phyloP scores from a whole-genome alignment of 2,797 vertebrate genomes.

The Labroides dimidiatus region DNA sequence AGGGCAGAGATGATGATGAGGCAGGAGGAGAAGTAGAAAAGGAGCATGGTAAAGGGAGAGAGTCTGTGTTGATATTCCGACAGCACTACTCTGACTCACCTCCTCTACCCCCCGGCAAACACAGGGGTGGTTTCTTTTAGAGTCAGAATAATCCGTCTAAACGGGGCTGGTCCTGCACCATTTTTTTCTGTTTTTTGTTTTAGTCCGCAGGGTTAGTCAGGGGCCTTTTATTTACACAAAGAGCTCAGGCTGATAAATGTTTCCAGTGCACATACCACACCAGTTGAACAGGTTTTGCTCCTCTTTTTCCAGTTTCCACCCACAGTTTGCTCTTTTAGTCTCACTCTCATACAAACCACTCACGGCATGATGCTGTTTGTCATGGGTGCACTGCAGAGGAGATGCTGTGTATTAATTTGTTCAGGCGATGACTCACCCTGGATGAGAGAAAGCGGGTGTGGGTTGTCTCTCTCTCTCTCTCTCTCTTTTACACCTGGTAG shows the following conservation, averaged over 20 bases:
- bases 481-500: constrained; percentile 39
- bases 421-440: constrained; percentile 76
- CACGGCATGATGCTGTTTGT: constrained; percentile 57
- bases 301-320: constrained; percentile 53
- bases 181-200: background rate
- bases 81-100: constrained; percentile 63
- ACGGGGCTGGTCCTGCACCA: background rate
- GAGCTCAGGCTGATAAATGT: constrained; percentile 30
- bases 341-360: constrained; percentile 54
- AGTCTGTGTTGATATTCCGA: constrained; percentile 60
- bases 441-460: constrained; percentile 62
- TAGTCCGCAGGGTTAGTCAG: constrained; percentile 2
- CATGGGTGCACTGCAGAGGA: constrained; percentile 69
- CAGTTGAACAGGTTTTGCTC: constrained; percentile 45
- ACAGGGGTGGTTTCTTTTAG: constrained; percentile 37
- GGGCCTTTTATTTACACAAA: constrained; percentile 14
- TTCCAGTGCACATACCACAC: constrained; percentile 5
- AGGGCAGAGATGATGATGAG: constrained; percentile 5
- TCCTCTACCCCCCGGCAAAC: constrained; percentile 43
- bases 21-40: constrained; percentile 26
- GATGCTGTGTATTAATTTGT: constrained; percentile 73
- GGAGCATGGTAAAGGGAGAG: constrained; percentile 25
- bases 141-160: constrained; percentile 33
- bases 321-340: constrained; percentile 70
- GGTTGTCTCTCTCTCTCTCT: constrained; percentile 56